Percentiles rank a stretch among this genome's conserved stretches.
Conservation (phyloP, 2,888 invertebrate species). For the Ryuthela nishihirai region DNA sequence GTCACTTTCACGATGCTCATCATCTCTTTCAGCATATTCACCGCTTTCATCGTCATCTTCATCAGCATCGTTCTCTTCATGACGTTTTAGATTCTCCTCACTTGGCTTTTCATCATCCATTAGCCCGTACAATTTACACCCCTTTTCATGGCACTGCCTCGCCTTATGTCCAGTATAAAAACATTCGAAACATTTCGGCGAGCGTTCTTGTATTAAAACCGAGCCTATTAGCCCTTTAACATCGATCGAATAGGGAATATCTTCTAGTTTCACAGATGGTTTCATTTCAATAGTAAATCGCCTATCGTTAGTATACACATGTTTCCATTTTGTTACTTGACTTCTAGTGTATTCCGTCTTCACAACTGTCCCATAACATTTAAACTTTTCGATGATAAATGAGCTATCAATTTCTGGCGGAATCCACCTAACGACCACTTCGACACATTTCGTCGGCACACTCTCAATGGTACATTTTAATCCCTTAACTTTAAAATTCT, state of each 20-base stretch:
- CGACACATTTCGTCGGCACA: conserved; percentile 13
- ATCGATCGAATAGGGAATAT: conserved; percentile 11
- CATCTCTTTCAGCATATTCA: too few species aligned
- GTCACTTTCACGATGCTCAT: too few species aligned
- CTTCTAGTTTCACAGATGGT: not conserved
- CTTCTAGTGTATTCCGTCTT: conserved; percentile 16
- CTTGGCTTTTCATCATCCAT: too few species aligned
- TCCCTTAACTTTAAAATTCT: too few species aligned
- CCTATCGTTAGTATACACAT: conserved; percentile 26
- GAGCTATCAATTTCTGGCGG: conserved; percentile 15
- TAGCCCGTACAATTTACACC: conserved; percentile 10
- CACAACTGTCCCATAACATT: conserved; percentile 12
- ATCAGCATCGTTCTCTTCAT: too few species aligned
- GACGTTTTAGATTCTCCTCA: too few species aligned
- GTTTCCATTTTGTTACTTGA: conserved; percentile 15
- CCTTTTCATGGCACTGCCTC: conserved; percentile 4
- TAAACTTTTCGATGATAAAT: not conserved
- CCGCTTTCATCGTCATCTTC: too few species aligned
- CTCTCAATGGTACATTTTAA: not conserved
- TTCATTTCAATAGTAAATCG: conserved; percentile 4
- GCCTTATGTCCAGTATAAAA: conserved; percentile 15
- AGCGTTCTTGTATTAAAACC: conserved; percentile 11
- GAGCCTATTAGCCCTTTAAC: conserved; percentile 13
- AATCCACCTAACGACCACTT: conserved; percentile 8
- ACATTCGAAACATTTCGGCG: conserved; percentile 25